A percentile compares a stretch with the other conserved stretches of the same genome.
These are phyloP conservation scores for Nephrotoma appendiculata DNA, from an alignment of 2,888 invertebrate genomes.

Conservation along the genomic window DNA sequence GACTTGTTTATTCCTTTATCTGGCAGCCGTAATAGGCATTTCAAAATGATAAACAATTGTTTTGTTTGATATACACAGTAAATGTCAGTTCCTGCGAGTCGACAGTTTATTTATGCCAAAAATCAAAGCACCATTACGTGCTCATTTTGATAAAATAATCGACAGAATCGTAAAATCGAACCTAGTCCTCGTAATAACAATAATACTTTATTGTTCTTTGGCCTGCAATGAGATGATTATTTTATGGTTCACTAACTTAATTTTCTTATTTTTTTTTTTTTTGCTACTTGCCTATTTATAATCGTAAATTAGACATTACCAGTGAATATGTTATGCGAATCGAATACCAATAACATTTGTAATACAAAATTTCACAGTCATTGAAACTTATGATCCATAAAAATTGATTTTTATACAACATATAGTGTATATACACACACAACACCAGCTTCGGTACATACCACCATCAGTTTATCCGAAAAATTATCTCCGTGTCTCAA, in stretches of 20 bases:
- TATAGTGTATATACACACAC: no score
- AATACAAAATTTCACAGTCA: neutral
- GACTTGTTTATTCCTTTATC: neutral
- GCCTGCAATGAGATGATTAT: neutral
- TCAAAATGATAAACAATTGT: neutral
- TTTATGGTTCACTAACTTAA: neutral
- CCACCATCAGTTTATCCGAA: neutral
- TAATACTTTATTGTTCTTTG: neutral
- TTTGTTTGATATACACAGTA: neutral
- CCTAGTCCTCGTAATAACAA: neutral
- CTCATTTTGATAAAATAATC: neutral
- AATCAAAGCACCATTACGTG: neutral
- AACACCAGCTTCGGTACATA: neutral
- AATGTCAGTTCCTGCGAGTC: neutral
- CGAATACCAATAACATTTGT: neutral
- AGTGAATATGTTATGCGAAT: neutral
- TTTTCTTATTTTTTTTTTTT: neutral
- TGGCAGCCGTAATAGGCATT: neutral
- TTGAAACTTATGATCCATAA: neutral
- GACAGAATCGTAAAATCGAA: neutral
- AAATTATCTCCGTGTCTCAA: neutral
- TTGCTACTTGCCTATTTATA: no score
- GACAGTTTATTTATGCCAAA: neutral
- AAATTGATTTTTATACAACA: neutral
- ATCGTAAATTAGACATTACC: neutral